phyloP scores from a whole-genome alignment of 2,797 vertebrate species.

The Phoeniculus purpureus region DNA sequence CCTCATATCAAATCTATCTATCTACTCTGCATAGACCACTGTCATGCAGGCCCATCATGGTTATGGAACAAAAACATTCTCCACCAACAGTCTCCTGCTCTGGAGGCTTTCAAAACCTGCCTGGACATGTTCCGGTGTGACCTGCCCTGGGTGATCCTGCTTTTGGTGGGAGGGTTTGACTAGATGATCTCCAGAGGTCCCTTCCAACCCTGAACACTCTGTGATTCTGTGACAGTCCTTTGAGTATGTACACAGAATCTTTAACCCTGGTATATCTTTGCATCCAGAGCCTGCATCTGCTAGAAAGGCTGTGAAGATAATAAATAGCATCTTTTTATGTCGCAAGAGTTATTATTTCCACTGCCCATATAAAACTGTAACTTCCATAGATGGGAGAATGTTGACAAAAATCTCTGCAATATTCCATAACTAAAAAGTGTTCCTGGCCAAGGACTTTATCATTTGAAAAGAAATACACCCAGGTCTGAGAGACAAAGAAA shows the following conservation, averaged over 20 bases:
- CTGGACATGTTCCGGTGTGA: too few species aligned
- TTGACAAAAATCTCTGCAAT: conserved; percentile 4
- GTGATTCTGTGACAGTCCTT: not conserved
- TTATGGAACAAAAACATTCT: not conserved
- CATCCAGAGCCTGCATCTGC: conserved; percentile 2
- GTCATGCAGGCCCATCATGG: conserved; percentile 3
- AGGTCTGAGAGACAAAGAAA: conserved; percentile 10
- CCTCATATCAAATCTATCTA: too few species aligned
- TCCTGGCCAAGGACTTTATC: not conserved
- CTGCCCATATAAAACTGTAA: conserved; percentile 23
- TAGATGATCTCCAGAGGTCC: too few species aligned
- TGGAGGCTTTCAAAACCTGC: too few species aligned
- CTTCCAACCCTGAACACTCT: too few species aligned
- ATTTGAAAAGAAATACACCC: conserved; percentile 9
- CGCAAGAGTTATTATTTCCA: conserved; percentile 26
- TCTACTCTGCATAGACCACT: conserved; percentile 13
- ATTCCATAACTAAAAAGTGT: not conserved
- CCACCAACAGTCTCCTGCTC: not conserved
- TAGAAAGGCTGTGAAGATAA: conserved; percentile 27
- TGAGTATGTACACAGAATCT: not conserved
- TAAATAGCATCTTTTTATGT: conserved; percentile 39
- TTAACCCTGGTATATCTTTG: not conserved
- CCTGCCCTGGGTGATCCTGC: too few species aligned
- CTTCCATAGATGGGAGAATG: not conserved
- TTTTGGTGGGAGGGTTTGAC: too few species aligned